A percentile compares a stretch with the other conserved stretches of the same genome.
Conservation (phyloP, 2,797 vertebrate genomes). For the Molossus alvarezi region DNA sequence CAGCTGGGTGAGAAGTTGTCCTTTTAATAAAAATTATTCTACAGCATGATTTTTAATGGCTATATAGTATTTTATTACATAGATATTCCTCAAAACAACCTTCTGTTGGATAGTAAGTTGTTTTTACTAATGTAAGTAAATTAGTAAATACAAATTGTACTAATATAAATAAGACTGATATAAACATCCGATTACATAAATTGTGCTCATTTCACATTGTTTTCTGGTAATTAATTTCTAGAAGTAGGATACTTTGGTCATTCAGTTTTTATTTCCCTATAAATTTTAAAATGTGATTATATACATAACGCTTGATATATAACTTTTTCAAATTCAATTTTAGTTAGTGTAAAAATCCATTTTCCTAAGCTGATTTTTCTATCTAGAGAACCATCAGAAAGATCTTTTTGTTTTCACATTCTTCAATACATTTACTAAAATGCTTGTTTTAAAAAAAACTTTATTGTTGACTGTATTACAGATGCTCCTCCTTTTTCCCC, state of each 20-base stretch:
- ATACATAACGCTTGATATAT: neutral
- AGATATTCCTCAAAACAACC: neutral
- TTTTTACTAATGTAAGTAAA: conserved; percentile 28
- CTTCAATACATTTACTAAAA: neutral
- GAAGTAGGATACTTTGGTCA: neutral
- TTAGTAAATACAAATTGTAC: neutral
- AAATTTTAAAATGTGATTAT: neutral
- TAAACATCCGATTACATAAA: neutral
- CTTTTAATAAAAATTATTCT: conserved; percentile 67
- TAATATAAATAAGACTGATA: conserved; percentile 17
- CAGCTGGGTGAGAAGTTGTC: conserved; percentile 15
- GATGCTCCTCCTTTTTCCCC: no score
- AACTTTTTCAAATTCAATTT: neutral
- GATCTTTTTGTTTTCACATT: neutral
- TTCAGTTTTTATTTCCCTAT: conserved; percentile 26
- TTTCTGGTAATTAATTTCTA: neutral
- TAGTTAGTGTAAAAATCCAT: neutral
- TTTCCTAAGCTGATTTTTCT: conserved; percentile 42
- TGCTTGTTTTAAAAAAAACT: neutral
- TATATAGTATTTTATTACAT: neutral
- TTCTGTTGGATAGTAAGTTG: conserved; percentile 34
- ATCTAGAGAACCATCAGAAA: neutral
- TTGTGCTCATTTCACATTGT: neutral
- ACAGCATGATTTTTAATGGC: conserved; percentile 22
- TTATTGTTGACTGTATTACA: no score